These are phyloP conservation scores for Chymomyza caudatula DNA, from an alignment of 2,888 invertebrate species.

Conservation along the genomic window DNA sequence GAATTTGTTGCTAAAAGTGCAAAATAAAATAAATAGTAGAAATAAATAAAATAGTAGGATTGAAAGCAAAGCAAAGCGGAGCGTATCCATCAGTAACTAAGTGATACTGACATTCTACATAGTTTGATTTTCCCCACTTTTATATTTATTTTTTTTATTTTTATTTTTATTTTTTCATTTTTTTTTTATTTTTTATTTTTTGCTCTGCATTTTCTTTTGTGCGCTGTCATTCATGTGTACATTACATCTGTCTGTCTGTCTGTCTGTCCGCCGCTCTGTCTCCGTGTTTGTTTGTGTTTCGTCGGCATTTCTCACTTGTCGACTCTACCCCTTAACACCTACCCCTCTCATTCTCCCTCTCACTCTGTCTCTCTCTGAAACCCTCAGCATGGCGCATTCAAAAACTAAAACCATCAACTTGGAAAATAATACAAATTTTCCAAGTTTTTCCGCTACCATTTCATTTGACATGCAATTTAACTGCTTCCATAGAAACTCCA, in stretches of 20 bases:
- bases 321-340: not conserved
- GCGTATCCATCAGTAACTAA: not conserved
- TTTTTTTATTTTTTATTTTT: not conserved
- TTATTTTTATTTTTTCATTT: not conserved
- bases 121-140: not conserved
- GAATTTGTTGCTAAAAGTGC: not conserved
- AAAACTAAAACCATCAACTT: not conserved
- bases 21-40: not conserved
- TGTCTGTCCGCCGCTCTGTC: not conserved
- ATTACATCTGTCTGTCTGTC: not conserved
- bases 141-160: not conserved
- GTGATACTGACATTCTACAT: not conserved
- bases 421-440: not conserved
- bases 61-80: constrained; percentile 6
- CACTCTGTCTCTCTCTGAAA: not conserved
- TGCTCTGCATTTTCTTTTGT: not conserved
- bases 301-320: not conserved
- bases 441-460: too few species aligned
- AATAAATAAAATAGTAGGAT: not conserved
- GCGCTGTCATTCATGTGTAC: not conserved
- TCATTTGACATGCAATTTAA: too few species aligned
- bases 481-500: not conserved
- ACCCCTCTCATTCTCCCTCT: not conserved
- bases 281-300: not conserved
- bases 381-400: not conserved